These are phyloP conservation scores for Bombus affinis DNA, from an alignment of 1,140 invertebrate species.

Conservation along the genomic window DNA sequence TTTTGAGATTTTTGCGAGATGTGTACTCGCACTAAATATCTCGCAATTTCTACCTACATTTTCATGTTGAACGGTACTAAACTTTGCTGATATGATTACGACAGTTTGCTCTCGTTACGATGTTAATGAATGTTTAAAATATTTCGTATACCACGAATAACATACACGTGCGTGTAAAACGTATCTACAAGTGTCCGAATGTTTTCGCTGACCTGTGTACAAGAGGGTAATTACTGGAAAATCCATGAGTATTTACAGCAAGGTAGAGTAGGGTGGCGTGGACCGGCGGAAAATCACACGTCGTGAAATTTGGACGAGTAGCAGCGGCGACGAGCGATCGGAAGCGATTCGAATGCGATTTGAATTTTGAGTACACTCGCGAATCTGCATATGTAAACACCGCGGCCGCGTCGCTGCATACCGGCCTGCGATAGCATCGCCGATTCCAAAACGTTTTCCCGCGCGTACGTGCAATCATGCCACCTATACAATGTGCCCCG, in stretches of 20 bases:
- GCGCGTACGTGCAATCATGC: constrained; percentile 1
- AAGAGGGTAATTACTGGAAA: neutral
- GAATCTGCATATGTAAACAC: constrained; percentile 66
- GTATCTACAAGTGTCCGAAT: too few relatives aligned
- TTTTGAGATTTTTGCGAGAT: too few relatives aligned
- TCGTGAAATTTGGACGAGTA: constrained; percentile 52
- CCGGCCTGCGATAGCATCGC: constrained; percentile 25
- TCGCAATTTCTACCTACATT: too few relatives aligned
- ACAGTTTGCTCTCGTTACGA: too few relatives aligned
- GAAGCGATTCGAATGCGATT: constrained; percentile 64
- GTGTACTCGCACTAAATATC: too few relatives aligned
- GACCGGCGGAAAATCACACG: constrained; percentile 7
- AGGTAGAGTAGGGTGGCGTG: neutral
- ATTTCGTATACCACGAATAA: too few relatives aligned
- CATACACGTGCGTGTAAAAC: too few relatives aligned
- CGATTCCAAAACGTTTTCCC: neutral
- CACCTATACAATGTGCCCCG: constrained; percentile 1
- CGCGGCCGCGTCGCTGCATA: neutral
- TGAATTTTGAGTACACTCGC: constrained; percentile 62
- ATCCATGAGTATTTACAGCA: neutral
- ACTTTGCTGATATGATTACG: too few relatives aligned
- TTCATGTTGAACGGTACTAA: too few relatives aligned
- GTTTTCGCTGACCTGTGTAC: neutral
- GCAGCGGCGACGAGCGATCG: constrained; percentile 29
- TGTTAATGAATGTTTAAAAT: too few relatives aligned